Evolutionary conservation across 2,888 invertebrate species (phyloP).

Genomic region (Cheilosia grossa): DNA sequence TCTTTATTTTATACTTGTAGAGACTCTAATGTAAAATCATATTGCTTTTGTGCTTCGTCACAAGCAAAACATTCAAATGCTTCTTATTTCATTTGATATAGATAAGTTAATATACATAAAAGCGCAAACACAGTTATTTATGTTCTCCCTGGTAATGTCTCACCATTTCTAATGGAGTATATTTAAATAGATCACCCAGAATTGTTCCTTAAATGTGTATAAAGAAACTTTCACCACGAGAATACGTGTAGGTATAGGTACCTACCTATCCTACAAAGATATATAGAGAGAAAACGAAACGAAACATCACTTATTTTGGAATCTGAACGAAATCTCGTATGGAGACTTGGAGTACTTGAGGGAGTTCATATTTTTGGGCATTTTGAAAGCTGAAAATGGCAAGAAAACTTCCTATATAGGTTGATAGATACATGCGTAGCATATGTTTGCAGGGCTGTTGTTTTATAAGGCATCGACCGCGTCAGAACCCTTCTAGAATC

Average conservation of each 20-base stretch:
- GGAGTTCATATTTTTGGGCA: conserved; percentile 54
- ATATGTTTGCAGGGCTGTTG: conserved; percentile 3
- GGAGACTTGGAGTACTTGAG: conserved; percentile 39
- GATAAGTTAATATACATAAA: conserved; percentile 55
- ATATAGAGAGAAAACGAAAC: conserved; percentile 29
- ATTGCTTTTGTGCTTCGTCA: conserved; percentile 28
- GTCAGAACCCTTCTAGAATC: conserved; percentile 49
- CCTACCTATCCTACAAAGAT: no score
- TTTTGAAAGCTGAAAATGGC: conserved; percentile 25
- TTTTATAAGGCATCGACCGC: conserved; percentile 18
- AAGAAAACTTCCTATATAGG: conserved; percentile 17
- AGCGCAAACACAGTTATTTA: conserved; percentile 62
- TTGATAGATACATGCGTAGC: conserved; percentile 1
- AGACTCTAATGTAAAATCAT: conserved; percentile 57
- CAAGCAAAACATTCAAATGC: conserved; percentile 58
- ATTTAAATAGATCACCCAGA: conserved; percentile 66
- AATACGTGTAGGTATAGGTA: conserved; percentile 3
- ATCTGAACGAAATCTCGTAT: conserved; percentile 48
- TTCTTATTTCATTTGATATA: conserved; percentile 53
- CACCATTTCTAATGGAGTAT: conserved; percentile 64
- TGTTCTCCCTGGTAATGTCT: conserved; percentile 57
- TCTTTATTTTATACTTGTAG: conserved; percentile 23
- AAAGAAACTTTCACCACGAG: conserved; percentile 56
- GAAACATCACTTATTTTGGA: conserved; percentile 63
- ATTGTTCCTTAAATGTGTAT: conserved; percentile 64